These are phyloP conservation scores for Otocyon megalotis DNA, from an alignment of 2,113 vertebrate species.

Conservation along the genomic window DNA sequence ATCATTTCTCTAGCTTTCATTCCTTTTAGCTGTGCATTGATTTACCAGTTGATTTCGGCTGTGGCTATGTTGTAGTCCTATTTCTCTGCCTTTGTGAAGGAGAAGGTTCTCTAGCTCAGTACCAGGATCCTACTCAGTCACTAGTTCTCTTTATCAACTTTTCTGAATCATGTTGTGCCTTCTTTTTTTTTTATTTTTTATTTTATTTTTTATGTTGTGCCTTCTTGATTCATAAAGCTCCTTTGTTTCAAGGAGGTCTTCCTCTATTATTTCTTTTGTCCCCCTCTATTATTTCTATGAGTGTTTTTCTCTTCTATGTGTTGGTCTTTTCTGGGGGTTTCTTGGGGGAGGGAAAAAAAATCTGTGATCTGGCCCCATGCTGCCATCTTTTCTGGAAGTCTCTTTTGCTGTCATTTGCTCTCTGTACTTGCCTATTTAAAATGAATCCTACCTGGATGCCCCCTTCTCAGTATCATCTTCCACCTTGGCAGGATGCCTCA, in stretches of 20 bases:
- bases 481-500: background rate
- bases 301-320: background rate
- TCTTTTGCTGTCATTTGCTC: background rate
- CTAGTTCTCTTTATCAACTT: background rate
- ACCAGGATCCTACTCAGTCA: background rate
- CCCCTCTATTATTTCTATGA: background rate
- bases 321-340: background rate
- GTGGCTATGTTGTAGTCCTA: background rate
- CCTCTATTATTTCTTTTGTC: background rate
- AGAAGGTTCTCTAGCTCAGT: background rate
- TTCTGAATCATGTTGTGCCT: background rate
- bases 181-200: background rate
- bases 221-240: background rate
- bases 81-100: background rate
- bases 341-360: background rate
- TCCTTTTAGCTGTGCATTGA: background rate
- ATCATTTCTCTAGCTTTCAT: background rate
- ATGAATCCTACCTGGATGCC: rapidly evolving
- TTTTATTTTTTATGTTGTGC: background rate
- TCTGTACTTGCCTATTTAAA: background rate
- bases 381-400: background rate
- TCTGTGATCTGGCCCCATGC: background rate
- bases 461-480: background rate
- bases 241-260: background rate
- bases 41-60: background rate